Conservation (phyloP, 2,113 vertebrate species). For the Poicephalus gulielmi region DNA sequence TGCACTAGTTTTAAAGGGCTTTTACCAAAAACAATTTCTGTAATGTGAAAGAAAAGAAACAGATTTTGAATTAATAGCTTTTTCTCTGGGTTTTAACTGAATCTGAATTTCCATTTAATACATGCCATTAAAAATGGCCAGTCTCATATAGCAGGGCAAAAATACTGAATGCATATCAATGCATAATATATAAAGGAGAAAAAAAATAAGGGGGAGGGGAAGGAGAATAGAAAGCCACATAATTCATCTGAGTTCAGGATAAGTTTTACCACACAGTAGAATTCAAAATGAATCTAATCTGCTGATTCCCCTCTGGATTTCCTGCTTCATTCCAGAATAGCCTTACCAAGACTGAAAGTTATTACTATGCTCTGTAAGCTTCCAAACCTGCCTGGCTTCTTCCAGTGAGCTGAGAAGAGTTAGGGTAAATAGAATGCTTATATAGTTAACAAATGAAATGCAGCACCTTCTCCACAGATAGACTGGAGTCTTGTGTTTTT, state of each 20-base stretch:
- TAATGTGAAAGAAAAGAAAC: background rate
- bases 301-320: background rate
- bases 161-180: background rate
- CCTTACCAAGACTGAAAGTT: background rate
- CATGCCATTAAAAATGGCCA: background rate
- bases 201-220: background rate
- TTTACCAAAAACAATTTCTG: background rate
- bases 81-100: background rate
- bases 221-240: background rate
- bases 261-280: background rate
- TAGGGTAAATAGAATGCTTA: background rate
- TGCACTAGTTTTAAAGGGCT: background rate
- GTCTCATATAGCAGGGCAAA: background rate
- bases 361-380: background rate
- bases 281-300: background rate
- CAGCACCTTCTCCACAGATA: background rate
- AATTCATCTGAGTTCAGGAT: background rate
- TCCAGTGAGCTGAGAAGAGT: background rate
- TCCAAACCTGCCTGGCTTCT: background rate
- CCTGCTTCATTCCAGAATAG: background rate
- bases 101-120: background rate
- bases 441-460: background rate
- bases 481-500: background rate
- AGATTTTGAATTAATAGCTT: background rate
- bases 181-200: background rate